Evolutionary conservation across 2,888 invertebrate genomes (phyloP).

Genomic region (Cantharis nigra): DNA sequence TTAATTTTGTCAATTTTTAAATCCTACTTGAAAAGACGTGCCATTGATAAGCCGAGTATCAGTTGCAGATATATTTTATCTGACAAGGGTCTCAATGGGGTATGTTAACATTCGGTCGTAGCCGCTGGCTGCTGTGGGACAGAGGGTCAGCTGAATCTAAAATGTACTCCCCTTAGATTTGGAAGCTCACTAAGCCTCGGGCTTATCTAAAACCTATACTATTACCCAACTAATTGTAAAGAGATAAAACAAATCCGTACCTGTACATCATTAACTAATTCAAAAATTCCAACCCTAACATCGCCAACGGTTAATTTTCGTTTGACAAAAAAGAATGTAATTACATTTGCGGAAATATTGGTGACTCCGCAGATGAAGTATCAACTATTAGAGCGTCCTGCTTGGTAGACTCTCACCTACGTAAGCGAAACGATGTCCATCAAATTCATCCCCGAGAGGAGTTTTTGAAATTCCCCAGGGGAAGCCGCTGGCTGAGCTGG

Average conservation of each 20-base stretch:
- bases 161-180: slow-evolving; percentile 20
- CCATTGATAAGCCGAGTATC: slow-evolving; percentile 26
- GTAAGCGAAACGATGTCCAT: background rate
- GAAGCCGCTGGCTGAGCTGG: background rate
- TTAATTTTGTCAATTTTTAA: slow-evolving; percentile 16
- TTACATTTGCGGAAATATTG: background rate
- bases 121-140: slow-evolving; percentile 30
- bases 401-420: background rate
- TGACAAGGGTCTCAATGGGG: slow-evolving; percentile 30
- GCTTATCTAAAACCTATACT: slow-evolving; percentile 15
- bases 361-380: background rate
- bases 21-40: slow-evolving; percentile 25
- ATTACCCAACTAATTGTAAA: background rate
- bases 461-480: background rate
- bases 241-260: background rate
- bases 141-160: slow-evolving; percentile 27
- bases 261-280: background rate
- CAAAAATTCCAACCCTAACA: background rate
- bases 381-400: background rate
- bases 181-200: slow-evolving; percentile 18
- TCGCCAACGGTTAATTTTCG: background rate
- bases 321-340: background rate
- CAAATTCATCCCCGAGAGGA: background rate
- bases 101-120: slow-evolving; percentile 30
- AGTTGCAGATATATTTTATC: slow-evolving; percentile 32